These are phyloP conservation scores for Paragorgia papillata DNA, from an alignment of 92 coral and sea anemone genomes.

Conservation along the genomic window DNA sequence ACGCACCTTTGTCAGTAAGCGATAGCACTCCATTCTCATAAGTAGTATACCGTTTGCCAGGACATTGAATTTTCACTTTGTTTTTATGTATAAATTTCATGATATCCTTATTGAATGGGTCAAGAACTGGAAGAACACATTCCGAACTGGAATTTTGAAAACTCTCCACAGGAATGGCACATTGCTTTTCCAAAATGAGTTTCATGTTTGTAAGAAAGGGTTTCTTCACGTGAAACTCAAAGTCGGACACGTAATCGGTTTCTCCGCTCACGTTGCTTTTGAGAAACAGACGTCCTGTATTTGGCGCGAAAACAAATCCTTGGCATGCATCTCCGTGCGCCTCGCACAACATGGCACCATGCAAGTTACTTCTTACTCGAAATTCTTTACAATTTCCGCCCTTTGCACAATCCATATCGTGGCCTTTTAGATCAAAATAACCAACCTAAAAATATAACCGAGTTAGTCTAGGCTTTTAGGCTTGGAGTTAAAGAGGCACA, in stretches of 20 bases:
- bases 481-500: too few species aligned
- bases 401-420: conserved; percentile 59
- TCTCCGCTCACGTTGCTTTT: conserved; percentile 60
- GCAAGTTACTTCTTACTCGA: conserved; percentile 41
- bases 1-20: conserved; percentile 38
- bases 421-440: conserved; percentile 59
- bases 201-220: conserved; percentile 48
- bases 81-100: conserved; percentile 62
- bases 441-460: conserved; percentile 30
- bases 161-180: conserved; percentile 63
- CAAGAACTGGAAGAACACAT: conserved; percentile 76
- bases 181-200: conserved; percentile 54
- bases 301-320: conserved; percentile 62
- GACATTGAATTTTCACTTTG: conserved; percentile 57
- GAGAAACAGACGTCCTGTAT: conserved; percentile 59
- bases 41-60: conserved; percentile 66
- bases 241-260: conserved; percentile 46
- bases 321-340: conserved; percentile 64
- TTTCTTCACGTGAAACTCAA: conserved; percentile 61
- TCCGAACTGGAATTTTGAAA: conserved; percentile 16
- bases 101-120: conserved; percentile 75
- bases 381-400: conserved; percentile 51
- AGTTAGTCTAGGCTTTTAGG: too few species aligned
- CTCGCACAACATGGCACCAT: conserved; percentile 62
- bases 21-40: conserved; percentile 70